Percentiles rank a stretch among this genome's conserved stretches.
Conservation (phyloP, 2,113 vertebrate species). For the Vicugna pacos region DNA sequence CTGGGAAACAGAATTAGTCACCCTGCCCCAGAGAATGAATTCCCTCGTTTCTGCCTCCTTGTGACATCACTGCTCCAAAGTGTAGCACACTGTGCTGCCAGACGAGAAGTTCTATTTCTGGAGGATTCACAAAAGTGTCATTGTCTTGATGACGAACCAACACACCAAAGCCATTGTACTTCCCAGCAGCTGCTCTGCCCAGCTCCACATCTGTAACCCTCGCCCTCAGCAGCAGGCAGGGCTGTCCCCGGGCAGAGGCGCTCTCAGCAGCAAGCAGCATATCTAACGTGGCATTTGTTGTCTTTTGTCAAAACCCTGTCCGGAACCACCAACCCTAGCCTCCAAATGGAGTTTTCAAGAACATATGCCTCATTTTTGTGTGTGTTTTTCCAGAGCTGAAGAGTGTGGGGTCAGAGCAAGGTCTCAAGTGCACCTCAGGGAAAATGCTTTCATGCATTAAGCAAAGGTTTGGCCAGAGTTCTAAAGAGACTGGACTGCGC, state of each 20-base stretch:
- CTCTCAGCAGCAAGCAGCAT: fast-evolving
- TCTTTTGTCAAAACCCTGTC: neutral
- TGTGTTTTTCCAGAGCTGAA: neutral
- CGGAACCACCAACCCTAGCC: neutral
- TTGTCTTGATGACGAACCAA: neutral
- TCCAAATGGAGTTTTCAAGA: neutral
- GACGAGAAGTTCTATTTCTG: neutral
- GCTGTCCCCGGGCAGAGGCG: fast-evolving
- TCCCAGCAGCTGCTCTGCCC: neutral
- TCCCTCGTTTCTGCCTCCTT: neutral
- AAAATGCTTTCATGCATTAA: neutral
- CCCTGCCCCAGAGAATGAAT: neutral
- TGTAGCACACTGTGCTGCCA: neutral
- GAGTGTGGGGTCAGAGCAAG: neutral
- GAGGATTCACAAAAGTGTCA: neutral
- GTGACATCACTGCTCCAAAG: slow-evolving; percentile 34
- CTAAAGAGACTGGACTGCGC: neutral
- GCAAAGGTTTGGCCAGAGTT: slow-evolving; percentile 1
- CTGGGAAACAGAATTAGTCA: neutral
- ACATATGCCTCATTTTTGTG: neutral
- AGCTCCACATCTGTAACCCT: neutral
- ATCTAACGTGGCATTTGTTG: fast-evolving
- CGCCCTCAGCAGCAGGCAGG: neutral
- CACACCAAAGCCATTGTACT: neutral
- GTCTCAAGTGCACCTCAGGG: neutral